phyloP scores from a whole-genome alignment of 2,888 invertebrate species.

The Antheraea assamensis region DNA sequence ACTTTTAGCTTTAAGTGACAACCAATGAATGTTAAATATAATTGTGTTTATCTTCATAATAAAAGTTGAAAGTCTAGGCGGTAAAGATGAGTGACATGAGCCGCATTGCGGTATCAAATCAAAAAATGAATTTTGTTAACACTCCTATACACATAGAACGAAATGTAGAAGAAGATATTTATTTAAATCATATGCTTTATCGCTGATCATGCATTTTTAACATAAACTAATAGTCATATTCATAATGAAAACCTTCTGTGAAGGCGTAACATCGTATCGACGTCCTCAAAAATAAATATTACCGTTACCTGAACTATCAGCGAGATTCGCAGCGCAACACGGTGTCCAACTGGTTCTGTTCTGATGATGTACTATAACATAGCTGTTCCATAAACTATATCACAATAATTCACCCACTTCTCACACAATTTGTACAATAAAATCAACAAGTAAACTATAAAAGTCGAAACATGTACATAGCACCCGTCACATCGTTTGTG shows the following conservation, averaged over 20 bases:
- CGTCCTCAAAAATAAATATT: constrained; percentile 76
- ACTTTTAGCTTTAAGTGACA: not conserved
- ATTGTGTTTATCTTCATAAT: not conserved
- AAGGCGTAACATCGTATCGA: constrained; percentile 55
- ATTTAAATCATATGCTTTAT: not conserved
- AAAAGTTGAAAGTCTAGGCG: constrained; percentile 3
- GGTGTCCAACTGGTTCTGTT: constrained; percentile 42
- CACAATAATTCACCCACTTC: constrained; percentile 55
- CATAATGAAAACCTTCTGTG: constrained; percentile 46
- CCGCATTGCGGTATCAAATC: constrained; percentile 19
- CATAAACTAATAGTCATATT: constrained; percentile 28
- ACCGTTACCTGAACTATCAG: constrained; percentile 76
- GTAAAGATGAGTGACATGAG: constrained; percentile 16
- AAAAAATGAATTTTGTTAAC: not conserved
- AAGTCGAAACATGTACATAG: constrained; percentile 63
- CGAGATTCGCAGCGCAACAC: constrained; percentile 48
- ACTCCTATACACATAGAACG: not conserved
- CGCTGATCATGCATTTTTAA: not conserved
- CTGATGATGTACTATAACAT: constrained; percentile 62
- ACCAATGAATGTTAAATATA: not conserved
- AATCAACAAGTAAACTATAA: constrained; percentile 77
- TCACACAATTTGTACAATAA: constrained; percentile 60
- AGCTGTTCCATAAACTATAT: constrained; percentile 44
- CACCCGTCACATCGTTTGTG: constrained; percentile 70
- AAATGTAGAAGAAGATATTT: not conserved